These are phyloP conservation scores for Tetrapedia diversipes DNA, from an alignment of 2,888 invertebrate species.

Conservation along the genomic window DNA sequence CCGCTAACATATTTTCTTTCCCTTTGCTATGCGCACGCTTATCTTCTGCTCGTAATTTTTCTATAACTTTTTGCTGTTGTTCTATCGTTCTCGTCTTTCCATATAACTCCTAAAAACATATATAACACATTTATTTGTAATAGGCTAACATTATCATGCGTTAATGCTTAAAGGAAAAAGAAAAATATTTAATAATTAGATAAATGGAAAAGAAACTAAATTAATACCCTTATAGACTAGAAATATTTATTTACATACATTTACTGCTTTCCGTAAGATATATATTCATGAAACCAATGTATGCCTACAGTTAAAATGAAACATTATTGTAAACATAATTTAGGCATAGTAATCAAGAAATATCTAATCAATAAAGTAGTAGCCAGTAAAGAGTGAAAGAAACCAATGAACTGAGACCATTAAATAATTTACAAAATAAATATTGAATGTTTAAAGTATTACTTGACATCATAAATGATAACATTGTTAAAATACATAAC, in stretches of 20 bases:
- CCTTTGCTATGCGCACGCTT: conserved; percentile 78
- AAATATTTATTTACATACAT: conserved; percentile 7
- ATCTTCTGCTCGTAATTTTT: conserved; percentile 81
- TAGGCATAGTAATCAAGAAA: neutral
- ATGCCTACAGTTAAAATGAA: too few species aligned
- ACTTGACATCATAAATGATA: too few species aligned
- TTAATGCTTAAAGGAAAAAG: neutral
- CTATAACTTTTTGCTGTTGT: conserved; percentile 80
- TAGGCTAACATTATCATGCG: neutral
- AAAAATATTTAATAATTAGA: neutral
- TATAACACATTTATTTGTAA: too few species aligned
- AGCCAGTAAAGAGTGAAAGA: too few species aligned
- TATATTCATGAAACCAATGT: neutral
- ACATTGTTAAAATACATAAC: conserved; percentile 36
- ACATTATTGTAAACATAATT: too few species aligned
- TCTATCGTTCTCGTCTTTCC: conserved; percentile 70
- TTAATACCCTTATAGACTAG: neutral
- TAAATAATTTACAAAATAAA: neutral
- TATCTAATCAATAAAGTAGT: neutral
- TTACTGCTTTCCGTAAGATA: neutral
- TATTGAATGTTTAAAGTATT: conserved; percentile 19
- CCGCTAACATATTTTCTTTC: conserved; percentile 83
- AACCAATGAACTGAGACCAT: neutral
- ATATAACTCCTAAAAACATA: conserved; percentile 74
- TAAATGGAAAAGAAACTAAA: neutral